Evolutionary conservation across 2,797 vertebrate species (phyloP).

Genomic region (Eremophila alpestris): DNA sequence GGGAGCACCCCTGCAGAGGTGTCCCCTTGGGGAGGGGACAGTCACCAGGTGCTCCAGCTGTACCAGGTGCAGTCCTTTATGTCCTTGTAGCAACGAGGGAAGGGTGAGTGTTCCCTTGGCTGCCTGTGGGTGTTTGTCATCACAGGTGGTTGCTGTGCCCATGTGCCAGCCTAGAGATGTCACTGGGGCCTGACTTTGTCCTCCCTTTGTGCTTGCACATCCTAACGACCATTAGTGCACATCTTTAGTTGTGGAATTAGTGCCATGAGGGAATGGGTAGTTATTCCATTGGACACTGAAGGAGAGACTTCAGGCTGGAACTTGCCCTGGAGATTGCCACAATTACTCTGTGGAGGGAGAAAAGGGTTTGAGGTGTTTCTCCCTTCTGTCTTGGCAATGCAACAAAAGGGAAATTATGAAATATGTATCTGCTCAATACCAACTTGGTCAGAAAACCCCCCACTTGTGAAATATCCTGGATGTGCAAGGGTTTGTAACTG

Average conservation of each 20-base stretch:
- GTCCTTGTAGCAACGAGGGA: background rate
- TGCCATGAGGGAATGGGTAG: background rate
- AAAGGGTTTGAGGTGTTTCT: background rate
- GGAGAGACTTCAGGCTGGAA: conserved; percentile 14
- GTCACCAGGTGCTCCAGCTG: background rate
- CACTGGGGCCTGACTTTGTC: background rate
- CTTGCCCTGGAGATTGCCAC: conserved; percentile 16
- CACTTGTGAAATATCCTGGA: conserved; percentile 12
- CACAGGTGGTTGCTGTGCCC: background rate
- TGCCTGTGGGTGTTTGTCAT: background rate
- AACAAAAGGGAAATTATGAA: background rate
- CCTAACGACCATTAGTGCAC: background rate
- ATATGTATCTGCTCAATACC: background rate
- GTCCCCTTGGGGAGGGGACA: background rate
- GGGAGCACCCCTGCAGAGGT: background rate
- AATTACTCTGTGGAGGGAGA: background rate
- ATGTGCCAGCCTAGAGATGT: background rate
- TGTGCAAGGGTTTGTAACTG: background rate
- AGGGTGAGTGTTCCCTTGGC: background rate
- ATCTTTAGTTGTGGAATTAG: conserved; percentile 4
- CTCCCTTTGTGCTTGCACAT: background rate
- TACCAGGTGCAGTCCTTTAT: background rate
- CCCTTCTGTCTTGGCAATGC: background rate
- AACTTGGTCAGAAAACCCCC: background rate
- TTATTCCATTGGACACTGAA: background rate